A percentile compares a stretch with the other conserved stretches of the same genome.
Conservation (phyloP, 92 coral and sea anemone species). For the Porites cylindrica region DNA sequence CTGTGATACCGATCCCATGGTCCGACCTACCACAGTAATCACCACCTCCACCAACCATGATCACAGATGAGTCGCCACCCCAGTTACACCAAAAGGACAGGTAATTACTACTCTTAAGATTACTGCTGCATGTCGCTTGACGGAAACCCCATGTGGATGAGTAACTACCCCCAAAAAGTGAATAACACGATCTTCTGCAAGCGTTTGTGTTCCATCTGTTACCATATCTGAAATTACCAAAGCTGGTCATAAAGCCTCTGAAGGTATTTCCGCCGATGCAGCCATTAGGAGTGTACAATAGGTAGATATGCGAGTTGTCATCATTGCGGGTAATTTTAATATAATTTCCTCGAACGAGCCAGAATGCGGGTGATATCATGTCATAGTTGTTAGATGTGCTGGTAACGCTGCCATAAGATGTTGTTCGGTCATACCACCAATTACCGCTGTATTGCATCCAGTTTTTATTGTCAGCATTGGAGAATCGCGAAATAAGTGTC, state of each 20-base stretch:
- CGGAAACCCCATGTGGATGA: conserved; percentile 50
- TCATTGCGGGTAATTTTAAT: conserved; percentile 77
- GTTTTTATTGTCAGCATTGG: conserved; percentile 68
- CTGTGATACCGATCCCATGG: conserved; percentile 80
- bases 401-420: conserved; percentile 59
- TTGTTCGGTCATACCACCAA: conserved; percentile 78
- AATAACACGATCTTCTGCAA: conserved; percentile 69
- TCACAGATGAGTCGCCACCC: conserved; percentile 66
- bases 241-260: conserved; percentile 58
- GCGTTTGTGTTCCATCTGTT: conserved; percentile 55
- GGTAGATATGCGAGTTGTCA: conserved; percentile 65
- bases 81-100: conserved; percentile 87
- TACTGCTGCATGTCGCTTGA: conserved; percentile 56
- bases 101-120: conserved; percentile 20
- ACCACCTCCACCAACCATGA: conserved; percentile 76
- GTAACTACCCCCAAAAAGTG: conserved; percentile 65
- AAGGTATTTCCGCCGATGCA: conserved; percentile 72
- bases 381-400: conserved; percentile 68
- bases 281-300: conserved; percentile 60
- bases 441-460: conserved; percentile 73
- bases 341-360: conserved; percentile 59
- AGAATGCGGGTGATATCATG: conserved; percentile 84
- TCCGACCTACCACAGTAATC: conserved; percentile 58
- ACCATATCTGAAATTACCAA: conserved; percentile 66
- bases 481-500: conserved; percentile 82